Evolutionary conservation across 2,113 vertebrate species (phyloP).

Genomic region (Malurus cyaneus): DNA sequence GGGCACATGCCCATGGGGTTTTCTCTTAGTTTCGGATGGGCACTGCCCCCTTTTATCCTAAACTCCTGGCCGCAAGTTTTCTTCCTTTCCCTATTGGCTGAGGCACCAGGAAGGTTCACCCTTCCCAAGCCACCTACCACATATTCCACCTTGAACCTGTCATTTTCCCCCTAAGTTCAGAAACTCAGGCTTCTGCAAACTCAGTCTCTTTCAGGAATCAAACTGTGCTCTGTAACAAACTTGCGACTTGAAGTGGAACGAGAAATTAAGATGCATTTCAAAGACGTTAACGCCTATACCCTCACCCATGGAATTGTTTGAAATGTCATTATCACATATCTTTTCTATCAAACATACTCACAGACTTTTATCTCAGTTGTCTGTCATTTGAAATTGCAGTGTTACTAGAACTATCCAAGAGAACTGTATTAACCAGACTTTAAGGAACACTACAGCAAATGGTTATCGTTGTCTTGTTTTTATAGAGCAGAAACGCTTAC

Average conservation of each 20-base stretch:
- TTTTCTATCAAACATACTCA: not conserved
- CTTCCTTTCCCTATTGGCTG: not conserved
- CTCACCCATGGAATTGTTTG: not conserved
- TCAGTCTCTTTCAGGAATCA: not conserved
- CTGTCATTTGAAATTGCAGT: not conserved
- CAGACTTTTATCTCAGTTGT: not conserved
- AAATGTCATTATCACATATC: not conserved
- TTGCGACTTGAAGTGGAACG: not conserved
- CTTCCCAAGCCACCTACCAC: fast-evolving
- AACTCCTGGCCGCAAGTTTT: fast-evolving
- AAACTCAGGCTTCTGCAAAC: not conserved
- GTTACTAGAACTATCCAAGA: not conserved
- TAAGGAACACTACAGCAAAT: not conserved
- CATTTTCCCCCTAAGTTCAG: not conserved
- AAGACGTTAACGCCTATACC: not conserved
- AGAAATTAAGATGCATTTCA: not conserved
- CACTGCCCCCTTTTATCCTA: not conserved
- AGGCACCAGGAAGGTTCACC: not conserved
- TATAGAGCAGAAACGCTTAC: not conserved
- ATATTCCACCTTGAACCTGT: not conserved
- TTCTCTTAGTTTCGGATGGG: not conserved
- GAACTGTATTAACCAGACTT: not conserved
- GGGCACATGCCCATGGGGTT: fast-evolving
- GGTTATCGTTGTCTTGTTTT: not conserved
- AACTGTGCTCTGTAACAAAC: not conserved